Percentiles rank a stretch among this genome's conserved stretches.
Evolutionary conservation across 2,113 vertebrate species (phyloP).

Genomic region (Psilopsiagon aurifrons): DNA sequence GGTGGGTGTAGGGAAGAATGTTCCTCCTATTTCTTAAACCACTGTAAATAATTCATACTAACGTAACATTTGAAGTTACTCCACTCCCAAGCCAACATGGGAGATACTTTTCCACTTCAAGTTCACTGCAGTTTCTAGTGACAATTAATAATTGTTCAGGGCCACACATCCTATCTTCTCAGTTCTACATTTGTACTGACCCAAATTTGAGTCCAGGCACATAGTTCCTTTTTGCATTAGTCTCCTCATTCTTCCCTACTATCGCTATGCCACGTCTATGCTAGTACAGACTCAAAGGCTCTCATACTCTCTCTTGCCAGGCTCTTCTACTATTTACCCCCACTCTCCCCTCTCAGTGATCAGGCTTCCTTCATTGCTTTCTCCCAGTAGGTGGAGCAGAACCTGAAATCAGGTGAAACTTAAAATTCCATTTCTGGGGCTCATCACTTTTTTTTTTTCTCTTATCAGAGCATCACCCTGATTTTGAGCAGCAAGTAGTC

Average conservation of each 20-base stretch:
- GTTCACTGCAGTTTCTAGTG: background rate
- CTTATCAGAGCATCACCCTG: background rate
- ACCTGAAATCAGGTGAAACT: background rate
- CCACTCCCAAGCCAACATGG: fast-evolving
- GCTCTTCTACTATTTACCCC: background rate
- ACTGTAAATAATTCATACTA: background rate
- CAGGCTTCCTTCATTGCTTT: background rate
- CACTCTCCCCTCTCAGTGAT: background rate
- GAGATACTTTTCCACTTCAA: background rate
- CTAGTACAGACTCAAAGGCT: background rate
- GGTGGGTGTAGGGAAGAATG: background rate
- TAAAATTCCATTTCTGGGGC: background rate
- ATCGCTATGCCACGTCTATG: background rate
- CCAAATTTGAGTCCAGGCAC: background rate
- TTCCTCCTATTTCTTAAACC: background rate
- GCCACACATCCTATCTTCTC: background rate
- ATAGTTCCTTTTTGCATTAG: background rate
- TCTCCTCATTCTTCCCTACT: background rate
- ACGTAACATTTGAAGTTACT: background rate
- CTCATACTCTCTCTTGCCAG: background rate
- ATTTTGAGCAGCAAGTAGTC: background rate
- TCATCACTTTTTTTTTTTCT: fast-evolving
- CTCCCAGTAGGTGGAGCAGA: background rate
- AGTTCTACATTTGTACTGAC: background rate
- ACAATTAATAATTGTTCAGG: background rate